phyloP scores from a whole-genome alignment of 2,113 vertebrate genomes.

The Dicrurus megarhynchus region DNA sequence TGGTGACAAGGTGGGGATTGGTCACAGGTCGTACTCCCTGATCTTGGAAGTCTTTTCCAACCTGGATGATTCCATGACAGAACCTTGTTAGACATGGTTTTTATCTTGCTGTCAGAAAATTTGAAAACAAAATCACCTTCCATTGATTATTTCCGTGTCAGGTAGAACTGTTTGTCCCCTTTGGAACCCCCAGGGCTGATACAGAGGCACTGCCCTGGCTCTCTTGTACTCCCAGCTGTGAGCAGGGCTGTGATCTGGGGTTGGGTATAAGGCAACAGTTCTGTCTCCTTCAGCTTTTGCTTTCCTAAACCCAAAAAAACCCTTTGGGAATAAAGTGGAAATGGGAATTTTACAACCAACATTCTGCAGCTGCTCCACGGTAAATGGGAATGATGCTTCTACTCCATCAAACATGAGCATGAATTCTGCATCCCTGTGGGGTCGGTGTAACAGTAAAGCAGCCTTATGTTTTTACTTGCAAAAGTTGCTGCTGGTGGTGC shows the following conservation, averaged over 20 bases:
- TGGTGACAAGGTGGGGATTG: background rate
- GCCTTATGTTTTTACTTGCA: background rate
- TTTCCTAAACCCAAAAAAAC: background rate
- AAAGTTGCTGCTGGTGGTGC: background rate
- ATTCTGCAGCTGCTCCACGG: background rate
- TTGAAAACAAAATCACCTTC: background rate
- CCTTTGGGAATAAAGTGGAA: background rate
- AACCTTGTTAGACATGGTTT: background rate
- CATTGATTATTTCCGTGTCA: background rate
- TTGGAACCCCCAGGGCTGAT: background rate
- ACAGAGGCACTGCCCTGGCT: background rate
- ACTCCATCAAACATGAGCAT: background rate
- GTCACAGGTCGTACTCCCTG: background rate
- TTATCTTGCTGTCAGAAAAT: background rate
- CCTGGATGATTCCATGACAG: background rate
- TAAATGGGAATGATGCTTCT: background rate
- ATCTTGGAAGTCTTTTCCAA: background rate
- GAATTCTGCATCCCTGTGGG: background rate
- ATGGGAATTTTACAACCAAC: background rate
- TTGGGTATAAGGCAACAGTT: background rate
- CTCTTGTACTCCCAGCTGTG: background rate
- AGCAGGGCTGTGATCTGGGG: background rate
- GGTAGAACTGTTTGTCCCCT: background rate
- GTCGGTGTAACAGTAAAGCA: background rate
- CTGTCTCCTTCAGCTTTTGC: background rate